Conservation (phyloP, 2,797 vertebrate species). For the Miichthys miiuy region DNA sequence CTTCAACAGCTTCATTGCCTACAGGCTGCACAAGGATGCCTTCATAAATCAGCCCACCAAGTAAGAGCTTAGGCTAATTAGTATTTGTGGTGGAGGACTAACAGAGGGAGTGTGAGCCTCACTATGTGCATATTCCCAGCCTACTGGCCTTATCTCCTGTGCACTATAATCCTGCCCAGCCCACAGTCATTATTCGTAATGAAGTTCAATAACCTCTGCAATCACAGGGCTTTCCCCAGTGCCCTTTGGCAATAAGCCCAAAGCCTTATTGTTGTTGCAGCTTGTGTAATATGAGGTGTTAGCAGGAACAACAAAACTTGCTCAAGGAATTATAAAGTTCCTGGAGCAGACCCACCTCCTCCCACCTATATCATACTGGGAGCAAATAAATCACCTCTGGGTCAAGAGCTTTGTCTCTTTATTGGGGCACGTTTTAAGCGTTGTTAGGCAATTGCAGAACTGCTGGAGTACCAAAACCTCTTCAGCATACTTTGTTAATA, state of each 20-base stretch:
- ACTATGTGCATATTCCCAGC: constrained; percentile 36
- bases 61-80: constrained; percentile 83
- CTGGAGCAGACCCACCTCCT: constrained; percentile 23
- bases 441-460: constrained; percentile 50
- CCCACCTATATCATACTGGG: constrained; percentile 43
- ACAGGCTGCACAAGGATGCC: constrained; percentile 95
- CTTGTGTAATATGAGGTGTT: constrained; percentile 61
- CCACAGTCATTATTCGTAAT: constrained; percentile 70
- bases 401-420: constrained; percentile 52
- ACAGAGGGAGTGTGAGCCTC: constrained; percentile 28
- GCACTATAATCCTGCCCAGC: constrained; percentile 54
- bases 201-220: constrained; percentile 52
- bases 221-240: constrained; percentile 49
- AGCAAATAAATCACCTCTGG: constrained; percentile 37
- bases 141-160: constrained; percentile 47
- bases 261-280: constrained; percentile 59
- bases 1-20: constrained; percentile 94
- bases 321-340: constrained; percentile 29
- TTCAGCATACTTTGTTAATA: constrained; percentile 64
- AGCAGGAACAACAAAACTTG: constrained; percentile 32
- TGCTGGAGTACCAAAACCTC: constrained; percentile 39
- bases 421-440: constrained; percentile 49
- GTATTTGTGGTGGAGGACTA: constrained; percentile 32
- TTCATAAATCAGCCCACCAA: constrained; percentile 93
- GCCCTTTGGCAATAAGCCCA: constrained; percentile 41